phyloP scores from a whole-genome alignment of 1,140 invertebrate genomes.

The Venturia canescens region DNA sequence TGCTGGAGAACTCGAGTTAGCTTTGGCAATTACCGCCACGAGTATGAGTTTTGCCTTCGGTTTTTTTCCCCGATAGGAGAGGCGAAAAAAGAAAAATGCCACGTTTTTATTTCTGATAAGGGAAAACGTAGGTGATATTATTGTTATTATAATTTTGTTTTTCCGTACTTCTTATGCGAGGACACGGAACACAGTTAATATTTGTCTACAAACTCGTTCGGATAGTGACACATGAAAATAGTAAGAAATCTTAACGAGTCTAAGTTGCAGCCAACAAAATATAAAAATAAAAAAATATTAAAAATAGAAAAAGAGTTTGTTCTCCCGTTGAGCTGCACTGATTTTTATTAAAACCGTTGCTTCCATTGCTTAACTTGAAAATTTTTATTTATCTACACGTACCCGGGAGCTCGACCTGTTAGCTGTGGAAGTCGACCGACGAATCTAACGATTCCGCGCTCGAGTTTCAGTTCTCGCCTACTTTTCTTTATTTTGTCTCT shows the following conservation, averaged over 20 bases:
- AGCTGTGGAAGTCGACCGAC: neutral
- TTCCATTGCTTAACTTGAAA: neutral
- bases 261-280: neutral
- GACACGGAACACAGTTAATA: neutral
- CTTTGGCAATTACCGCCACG: neutral
- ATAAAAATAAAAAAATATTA: neutral
- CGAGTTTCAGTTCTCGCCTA: neutral
- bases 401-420: neutral
- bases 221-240: neutral
- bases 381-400: neutral
- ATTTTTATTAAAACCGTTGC: too few relatives aligned
- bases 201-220: neutral
- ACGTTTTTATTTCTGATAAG: constrained; percentile 21
- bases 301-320: too few relatives aligned
- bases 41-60: neutral
- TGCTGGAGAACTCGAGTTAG: neutral
- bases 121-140: neutral
- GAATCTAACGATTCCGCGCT: neutral
- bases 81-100: neutral
- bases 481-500: neutral
- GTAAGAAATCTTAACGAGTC: too few relatives aligned
- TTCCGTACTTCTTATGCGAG: neutral
- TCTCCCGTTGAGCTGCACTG: neutral
- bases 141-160: constrained; percentile 10
- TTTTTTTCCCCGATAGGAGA: too few relatives aligned